Base-by-base conservation (phyloP, 2,113 vertebrate genomes). In the Daboia siamensis region DNA sequence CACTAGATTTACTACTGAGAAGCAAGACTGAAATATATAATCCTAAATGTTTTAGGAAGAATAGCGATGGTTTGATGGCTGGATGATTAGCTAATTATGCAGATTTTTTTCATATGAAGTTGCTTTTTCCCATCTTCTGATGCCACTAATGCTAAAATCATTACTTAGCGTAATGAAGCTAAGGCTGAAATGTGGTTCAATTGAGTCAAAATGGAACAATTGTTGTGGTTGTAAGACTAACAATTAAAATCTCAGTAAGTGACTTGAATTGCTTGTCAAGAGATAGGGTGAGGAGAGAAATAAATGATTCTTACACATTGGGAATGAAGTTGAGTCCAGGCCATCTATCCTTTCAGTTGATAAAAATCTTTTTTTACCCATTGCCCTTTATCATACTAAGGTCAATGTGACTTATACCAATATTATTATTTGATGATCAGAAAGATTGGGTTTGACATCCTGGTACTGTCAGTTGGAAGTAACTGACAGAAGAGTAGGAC, bases 401-500 rank as follows among this genome's bases (percentile, higher is more conserved):
- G 56, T 51, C 54, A 89, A 12, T 90, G 74, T 24, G 74, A 11
- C 55, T 61, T 33, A 26, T 26, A 56, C 33, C 26, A 39, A 24
- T 86, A 52, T 46, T 29, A 46, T 89, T 80, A 46, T 89, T 84
- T 56, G 46, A 86, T 8, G 21, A 51, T 64, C 46, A 86, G n/a
- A 20, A 90, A 80, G 56, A 86, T 86, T 56, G 52, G 59, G 52
- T 3, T 39, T 94, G 93, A 93, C 87, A 90, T 90, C 91, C 93
- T 92, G 10, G 39, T 85, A 33, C 87, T 95, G 90, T 89, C 88
- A 94, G 90, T 21, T 91, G 51, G 46, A 96, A n/a, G 90, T 88
- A 51, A 61, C 9, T 94, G 61, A 46, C 89, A 93, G 90, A 61
- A 1, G 5, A 61, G 90, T 29, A 80, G 5, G 44, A 94, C 89